Evolutionary conservation across 1,140 invertebrate species (phyloP).

Genomic region (Trichonephila clavipes): DNA sequence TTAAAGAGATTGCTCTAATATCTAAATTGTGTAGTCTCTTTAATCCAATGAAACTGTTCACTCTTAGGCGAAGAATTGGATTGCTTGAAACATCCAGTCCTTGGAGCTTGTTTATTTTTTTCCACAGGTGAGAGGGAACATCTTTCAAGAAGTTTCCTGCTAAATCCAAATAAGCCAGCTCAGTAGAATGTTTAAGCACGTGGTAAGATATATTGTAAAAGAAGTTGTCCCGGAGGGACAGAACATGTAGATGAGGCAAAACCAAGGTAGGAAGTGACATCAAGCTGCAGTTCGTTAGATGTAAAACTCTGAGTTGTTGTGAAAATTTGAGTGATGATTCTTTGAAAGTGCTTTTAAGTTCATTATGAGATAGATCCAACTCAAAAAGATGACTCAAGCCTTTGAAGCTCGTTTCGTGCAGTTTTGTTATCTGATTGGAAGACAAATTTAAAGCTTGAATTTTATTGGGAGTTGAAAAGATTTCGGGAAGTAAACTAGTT

Average conservation of each 20-base stretch:
- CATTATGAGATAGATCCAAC: conserved; percentile 84
- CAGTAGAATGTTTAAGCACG: neutral
- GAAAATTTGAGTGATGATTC: neutral
- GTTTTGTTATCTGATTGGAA: conserved; percentile 86
- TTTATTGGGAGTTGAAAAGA: conserved; percentile 6
- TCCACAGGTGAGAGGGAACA: conserved; percentile 23
- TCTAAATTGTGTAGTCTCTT: conserved; percentile 26
- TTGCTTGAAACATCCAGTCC: conserved; percentile 83
- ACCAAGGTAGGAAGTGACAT: conserved; percentile 9
- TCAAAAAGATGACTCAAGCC: conserved; percentile 88
- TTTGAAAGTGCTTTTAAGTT: neutral
- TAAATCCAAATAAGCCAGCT: conserved; percentile 24
- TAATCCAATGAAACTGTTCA: conserved; percentile 37
- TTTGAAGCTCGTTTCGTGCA: conserved; percentile 87
- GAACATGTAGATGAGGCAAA: neutral
- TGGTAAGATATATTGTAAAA: conserved; percentile 51
- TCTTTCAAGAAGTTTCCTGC: conserved; percentile 44
- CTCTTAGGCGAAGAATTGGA: conserved; percentile 79
- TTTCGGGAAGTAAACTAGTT: neutral
- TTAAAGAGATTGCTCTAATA: conserved; percentile 11
- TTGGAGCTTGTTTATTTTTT: neutral
- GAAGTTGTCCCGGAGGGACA: conserved; percentile 39
- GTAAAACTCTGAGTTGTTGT: neutral
- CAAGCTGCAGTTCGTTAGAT: conserved; percentile 55
- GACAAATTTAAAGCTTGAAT: conserved; percentile 70